phyloP scores from a whole-genome alignment of 2,888 invertebrate genomes.

The Marronus borbonicus region DNA sequence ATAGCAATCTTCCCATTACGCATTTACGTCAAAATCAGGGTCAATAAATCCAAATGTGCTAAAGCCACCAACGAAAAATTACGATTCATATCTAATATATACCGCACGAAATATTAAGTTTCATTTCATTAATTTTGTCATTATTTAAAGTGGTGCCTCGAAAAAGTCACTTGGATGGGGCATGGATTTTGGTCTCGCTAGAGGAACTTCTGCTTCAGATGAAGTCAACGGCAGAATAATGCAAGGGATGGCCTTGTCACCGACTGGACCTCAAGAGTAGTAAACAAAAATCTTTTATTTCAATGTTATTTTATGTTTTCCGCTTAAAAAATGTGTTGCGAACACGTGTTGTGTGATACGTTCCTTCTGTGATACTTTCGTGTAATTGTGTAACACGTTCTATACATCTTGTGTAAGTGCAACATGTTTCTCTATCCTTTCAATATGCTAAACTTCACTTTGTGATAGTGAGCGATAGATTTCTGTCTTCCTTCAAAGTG shows the following conservation, averaged over 20 bases:
- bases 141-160: background rate
- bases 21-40: too few relatives aligned
- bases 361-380: background rate
- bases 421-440: too few relatives aligned
- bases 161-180: background rate
- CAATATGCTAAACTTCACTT: too few relatives aligned
- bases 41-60: too few relatives aligned
- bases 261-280: constrained; percentile 78
- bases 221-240: constrained; percentile 91
- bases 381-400: background rate
- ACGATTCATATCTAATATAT: too few relatives aligned
- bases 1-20: too few relatives aligned
- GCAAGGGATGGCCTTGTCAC: constrained; percentile 85
- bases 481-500: background rate
- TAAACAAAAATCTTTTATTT: constrained; percentile 22
- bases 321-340: constrained; percentile 2
- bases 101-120: too few relatives aligned
- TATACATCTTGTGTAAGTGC: too few relatives aligned
- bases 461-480: background rate
- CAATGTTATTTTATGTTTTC: constrained; percentile 5
- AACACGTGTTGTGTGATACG: too few relatives aligned
- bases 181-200: constrained; percentile 85
- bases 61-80: too few relatives aligned
- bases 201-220: constrained; percentile 88
- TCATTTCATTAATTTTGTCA: background rate